phyloP scores from a whole-genome alignment of 2,888 invertebrate species.

The Drosophila lacicola region DNA sequence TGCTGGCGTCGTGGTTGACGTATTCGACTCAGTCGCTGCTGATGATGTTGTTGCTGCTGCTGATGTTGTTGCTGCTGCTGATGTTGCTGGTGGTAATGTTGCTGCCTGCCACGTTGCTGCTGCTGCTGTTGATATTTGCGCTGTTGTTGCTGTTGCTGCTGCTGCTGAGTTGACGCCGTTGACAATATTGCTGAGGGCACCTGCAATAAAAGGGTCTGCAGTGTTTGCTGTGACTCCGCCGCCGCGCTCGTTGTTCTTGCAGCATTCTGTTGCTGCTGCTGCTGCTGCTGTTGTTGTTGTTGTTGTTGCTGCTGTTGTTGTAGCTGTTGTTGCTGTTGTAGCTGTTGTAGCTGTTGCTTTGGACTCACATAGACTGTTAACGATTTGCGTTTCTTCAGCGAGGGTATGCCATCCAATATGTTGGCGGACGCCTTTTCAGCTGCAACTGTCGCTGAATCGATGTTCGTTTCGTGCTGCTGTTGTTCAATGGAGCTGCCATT shows the following conservation, averaged over 20 bases:
- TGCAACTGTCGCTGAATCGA: constrained; percentile 41
- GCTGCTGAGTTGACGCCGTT: constrained; percentile 35
- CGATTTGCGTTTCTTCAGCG: constrained; percentile 84
- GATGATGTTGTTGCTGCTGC: constrained; percentile 42
- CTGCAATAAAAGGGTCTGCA: constrained; percentile 66
- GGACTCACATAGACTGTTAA: constrained; percentile 85
- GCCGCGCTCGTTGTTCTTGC: constrained; percentile 38
- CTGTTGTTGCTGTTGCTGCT: constrained; percentile 40
- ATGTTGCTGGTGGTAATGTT: constrained; percentile 38
- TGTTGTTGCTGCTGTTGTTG: constrained; percentile 30
- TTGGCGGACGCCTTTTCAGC: constrained; percentile 57
- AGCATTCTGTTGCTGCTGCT: constrained; percentile 40
- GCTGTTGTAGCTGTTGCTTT: constrained; percentile 63
- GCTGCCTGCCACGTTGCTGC: constrained; percentile 47
- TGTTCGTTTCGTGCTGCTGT: constrained; percentile 50
- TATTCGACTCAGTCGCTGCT: constrained; percentile 48
- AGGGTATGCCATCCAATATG: constrained; percentile 83
- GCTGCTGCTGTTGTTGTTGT: constrained; percentile 30
- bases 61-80: constrained; percentile 35
- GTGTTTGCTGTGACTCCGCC: constrained; percentile 51
- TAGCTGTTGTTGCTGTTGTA: constrained; percentile 45
- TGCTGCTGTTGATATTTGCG: constrained; percentile 36
- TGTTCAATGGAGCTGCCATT: constrained; percentile 52
- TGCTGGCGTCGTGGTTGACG: constrained; percentile 50
- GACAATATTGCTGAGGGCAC: constrained; percentile 52